A percentile compares a stretch with the other conserved stretches of the same genome.
These are phyloP conservation scores for Poliocrania exsul DNA, from an alignment of 2,797 vertebrate species.

Conservation along the genomic window DNA sequence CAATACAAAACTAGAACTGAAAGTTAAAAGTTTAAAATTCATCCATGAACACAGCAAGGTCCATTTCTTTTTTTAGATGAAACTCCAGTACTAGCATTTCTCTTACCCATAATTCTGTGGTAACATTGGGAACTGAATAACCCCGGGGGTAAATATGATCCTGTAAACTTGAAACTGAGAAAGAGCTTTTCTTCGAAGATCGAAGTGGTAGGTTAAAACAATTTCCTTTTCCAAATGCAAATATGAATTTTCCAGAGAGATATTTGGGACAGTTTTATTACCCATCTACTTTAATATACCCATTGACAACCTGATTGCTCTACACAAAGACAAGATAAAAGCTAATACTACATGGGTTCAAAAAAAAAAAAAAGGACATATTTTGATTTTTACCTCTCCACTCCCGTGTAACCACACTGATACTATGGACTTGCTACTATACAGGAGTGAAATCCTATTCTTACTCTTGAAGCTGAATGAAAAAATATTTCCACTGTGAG, in stretches of 20 bases:
- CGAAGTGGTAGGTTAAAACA: not conserved
- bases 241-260: not conserved
- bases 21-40: slow-evolving; percentile 32
- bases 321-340: not conserved
- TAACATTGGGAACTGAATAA: not conserved
- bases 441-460: not conserved
- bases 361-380: not conserved
- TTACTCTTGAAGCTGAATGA: not conserved
- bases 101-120: not conserved
- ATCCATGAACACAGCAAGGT: not conserved
- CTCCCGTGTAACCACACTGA: not conserved
- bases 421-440: not conserved
- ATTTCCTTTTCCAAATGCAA: not conserved
- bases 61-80: not conserved
- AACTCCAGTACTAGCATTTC: not conserved
- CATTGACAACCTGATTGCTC: not conserved
- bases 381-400: not conserved
- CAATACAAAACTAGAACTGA: not conserved
- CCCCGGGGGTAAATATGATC: not conserved
- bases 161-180: not conserved
- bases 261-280: not conserved
- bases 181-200: not conserved
- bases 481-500: not conserved
- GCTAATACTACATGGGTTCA: not conserved
- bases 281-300: not conserved